Evolutionary conservation across 2,888 invertebrate genomes (phyloP).

Genomic region (Torymus aiolomorphi): DNA sequence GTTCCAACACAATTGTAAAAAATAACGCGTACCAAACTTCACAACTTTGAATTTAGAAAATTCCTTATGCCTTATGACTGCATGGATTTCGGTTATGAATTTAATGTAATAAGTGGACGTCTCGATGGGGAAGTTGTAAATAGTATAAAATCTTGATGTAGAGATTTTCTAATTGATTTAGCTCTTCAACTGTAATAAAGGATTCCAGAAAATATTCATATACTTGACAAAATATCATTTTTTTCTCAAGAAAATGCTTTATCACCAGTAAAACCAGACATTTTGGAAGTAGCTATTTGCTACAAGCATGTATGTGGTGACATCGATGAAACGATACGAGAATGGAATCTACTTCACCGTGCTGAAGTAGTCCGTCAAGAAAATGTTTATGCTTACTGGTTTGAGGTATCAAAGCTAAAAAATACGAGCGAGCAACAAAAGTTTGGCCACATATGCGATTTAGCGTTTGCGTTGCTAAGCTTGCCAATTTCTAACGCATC

Average conservation of each 20-base stretch:
- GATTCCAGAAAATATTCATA: slow-evolving; percentile 1
- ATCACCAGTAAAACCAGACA: neutral
- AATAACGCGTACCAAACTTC: neutral
- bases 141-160: neutral
- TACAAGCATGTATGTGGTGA: slow-evolving; percentile 1
- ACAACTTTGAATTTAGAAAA: slow-evolving; percentile 1
- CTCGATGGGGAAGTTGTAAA: neutral
- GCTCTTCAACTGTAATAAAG: neutral
- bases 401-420: neutral
- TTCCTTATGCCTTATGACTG: neutral
- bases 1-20: neutral
- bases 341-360: slow-evolving; percentile 1
- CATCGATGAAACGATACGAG: neutral
- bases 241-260: slow-evolving; percentile 1
- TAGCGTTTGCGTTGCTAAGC: neutral
- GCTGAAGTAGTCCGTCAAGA: neutral
- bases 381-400: neutral
- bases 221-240: neutral
- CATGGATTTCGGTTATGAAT: slow-evolving; percentile 1
- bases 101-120: neutral
- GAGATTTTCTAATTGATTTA: neutral
- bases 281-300: neutral
- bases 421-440: neutral
- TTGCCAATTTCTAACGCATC: slow-evolving; percentile 1
- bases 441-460: neutral